Evolutionary conservation across 1,140 invertebrate genomes (phyloP).

Genomic region (Meloidogyne exigua): DNA sequence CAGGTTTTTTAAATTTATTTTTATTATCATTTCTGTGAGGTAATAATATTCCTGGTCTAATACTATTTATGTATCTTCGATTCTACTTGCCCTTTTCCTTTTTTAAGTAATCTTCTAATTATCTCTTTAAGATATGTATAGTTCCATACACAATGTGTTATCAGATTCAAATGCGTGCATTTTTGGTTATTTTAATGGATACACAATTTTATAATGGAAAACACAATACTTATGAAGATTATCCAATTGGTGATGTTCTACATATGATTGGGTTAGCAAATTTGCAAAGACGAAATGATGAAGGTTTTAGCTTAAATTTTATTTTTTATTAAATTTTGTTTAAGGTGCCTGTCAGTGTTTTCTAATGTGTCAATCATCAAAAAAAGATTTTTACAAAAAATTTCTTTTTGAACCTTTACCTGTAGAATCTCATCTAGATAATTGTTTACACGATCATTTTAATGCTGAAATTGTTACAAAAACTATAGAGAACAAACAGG

Average conservation of each 20-base stretch:
- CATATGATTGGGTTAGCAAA: slow-evolving; percentile 85
- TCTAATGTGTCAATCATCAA: slow-evolving; percentile 69
- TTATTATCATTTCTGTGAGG: too few species aligned
- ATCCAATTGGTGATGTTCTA: slow-evolving; percentile 91
- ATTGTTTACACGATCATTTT: slow-evolving; percentile 95
- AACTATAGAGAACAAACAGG: slow-evolving; percentile 99
- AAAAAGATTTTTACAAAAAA: slow-evolving; percentile 98
- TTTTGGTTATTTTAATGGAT: slow-evolving; percentile 94
- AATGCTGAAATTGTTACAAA: slow-evolving; percentile 99
- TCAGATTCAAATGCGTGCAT: slow-evolving; percentile 81
- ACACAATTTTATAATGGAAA: slow-evolving; percentile 97
- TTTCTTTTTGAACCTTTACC: slow-evolving; percentile 95
- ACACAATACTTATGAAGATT: slow-evolving; percentile 84
- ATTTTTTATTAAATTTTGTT: slow-evolving; percentile 20
- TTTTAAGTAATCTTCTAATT: too few species aligned
- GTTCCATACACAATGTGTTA: slow-evolving; percentile 85
- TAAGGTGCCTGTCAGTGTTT: slow-evolving; percentile 68
- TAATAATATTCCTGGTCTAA: too few species aligned
- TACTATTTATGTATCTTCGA: too few species aligned
- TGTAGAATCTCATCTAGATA: slow-evolving; percentile 94
- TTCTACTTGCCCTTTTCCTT: too few species aligned
- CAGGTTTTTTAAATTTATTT: slow-evolving; percentile 71
- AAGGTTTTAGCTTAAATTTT: slow-evolving; percentile 69
- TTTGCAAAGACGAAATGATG: slow-evolving; percentile 82
- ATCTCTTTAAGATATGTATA: slow-evolving; percentile 72